Evolutionary conservation across 2,888 invertebrate genomes (phyloP), one percentile per base, ranked within the genome.

Genomic region (Drosophila sordidula): DNA sequence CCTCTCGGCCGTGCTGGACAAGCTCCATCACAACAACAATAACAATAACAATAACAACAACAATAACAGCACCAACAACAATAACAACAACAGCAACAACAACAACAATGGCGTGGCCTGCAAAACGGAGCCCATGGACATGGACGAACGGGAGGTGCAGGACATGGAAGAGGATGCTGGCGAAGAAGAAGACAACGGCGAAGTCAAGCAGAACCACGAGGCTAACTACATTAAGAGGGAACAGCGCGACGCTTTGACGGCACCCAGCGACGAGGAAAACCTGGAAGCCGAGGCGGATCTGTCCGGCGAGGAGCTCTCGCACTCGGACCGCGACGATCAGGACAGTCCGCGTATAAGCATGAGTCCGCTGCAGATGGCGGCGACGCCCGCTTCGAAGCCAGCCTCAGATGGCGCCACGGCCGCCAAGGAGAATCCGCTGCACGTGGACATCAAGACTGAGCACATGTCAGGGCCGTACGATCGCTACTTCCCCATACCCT

Each of bases 1-100:
- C 41, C 93, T 97, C 16, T 96, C 96, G 57, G 96, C 95, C 70
- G 95, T 97, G 22, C 93, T 97, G 67, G 96, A 97, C 90, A 96
- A 96, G 85, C 93, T 97, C 55, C 93, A 93, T 56, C 93, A 93
- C 81, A 93, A 94, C 87, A 94, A 93, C 86, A 87, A 92, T 47
- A 89, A 92, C 41, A 93, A 93, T 75, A 93, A 93, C 76, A 93
- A 92, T 75, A 86, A 91, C 34, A 93, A 83, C 8, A 78, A 64
- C 4, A 84, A 91, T 46, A 91, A 91, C 34, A 76, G 75, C 4
- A 89, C 85, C 3, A 75, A 72, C 2, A 71, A 42, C 6, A 65
- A 62, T 6, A 84, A 91, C 42, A 91, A 91, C 38, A 77, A 74
- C 16, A 89, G 86, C 3, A 74, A 69, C 3, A 69, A 54, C 3